Conservation (phyloP, 2,113 vertebrate species). For the Microcebus jonahi region DNA sequence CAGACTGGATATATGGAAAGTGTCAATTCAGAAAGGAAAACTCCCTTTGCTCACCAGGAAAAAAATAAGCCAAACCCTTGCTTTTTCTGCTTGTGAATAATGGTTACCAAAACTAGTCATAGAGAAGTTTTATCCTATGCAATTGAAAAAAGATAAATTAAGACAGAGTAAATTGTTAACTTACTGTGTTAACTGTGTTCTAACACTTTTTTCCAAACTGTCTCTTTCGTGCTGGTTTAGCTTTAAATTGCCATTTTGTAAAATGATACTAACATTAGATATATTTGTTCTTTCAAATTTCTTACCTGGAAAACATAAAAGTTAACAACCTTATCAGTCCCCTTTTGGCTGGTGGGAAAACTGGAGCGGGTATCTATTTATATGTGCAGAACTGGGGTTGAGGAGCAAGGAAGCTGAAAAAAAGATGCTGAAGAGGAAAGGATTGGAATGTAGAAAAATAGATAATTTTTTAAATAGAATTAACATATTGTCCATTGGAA, state of each 20-base stretch:
- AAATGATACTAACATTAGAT: background rate
- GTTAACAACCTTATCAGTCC: background rate
- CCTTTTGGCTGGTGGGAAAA: background rate
- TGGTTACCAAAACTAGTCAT: background rate
- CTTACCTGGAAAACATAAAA: background rate
- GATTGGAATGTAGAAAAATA: background rate
- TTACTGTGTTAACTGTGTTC: background rate
- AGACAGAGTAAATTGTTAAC: background rate
- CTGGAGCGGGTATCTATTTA: background rate
- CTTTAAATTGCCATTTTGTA: conserved; percentile 8
- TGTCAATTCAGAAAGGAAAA: background rate
- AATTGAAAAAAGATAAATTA: background rate
- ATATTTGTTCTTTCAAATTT: background rate
- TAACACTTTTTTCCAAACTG: background rate
- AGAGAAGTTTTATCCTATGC: background rate
- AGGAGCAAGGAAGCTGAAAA: background rate
- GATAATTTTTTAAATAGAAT: background rate
- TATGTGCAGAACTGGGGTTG: background rate
- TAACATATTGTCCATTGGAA: background rate
- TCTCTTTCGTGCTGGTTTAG: background rate
- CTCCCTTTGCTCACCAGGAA: background rate
- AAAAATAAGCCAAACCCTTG: background rate
- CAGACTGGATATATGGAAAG: background rate
- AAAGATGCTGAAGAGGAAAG: background rate
- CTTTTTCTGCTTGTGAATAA: conserved; percentile 16